These are phyloP conservation scores for Tiliacea citrago DNA, from an alignment of 2,888 invertebrate genomes.

Conservation along the genomic window DNA sequence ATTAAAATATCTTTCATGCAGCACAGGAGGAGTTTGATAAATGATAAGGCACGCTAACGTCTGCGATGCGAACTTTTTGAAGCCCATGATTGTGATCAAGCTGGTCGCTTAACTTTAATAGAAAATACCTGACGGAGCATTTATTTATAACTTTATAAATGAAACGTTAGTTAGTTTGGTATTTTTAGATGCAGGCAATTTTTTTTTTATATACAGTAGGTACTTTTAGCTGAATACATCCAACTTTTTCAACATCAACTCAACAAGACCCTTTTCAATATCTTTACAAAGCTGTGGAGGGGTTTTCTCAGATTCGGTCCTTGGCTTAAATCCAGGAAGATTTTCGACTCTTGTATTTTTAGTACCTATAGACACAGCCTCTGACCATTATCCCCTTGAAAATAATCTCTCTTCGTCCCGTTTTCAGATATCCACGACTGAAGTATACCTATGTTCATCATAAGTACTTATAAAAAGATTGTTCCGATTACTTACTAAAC, in stretches of 20 bases:
- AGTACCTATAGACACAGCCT: background rate
- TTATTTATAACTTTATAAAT: conserved; percentile 59
- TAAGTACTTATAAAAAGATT: background rate
- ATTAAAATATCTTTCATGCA: conserved; percentile 64
- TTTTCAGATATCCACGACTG: too few relatives aligned
- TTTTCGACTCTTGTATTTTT: background rate
- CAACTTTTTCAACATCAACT: too few relatives aligned
- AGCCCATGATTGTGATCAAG: conserved; percentile 50
- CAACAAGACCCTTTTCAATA: background rate
- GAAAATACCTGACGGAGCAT: conserved; percentile 55
- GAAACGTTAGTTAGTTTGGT: conserved; percentile 8
- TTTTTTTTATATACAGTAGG: background rate
- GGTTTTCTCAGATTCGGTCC: background rate
- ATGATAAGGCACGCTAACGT: conserved; percentile 65
- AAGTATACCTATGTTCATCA: background rate
- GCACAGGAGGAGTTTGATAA: conserved; percentile 60
- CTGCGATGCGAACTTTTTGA: conserved; percentile 58
- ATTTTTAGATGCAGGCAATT: conserved; percentile 6
- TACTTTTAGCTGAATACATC: background rate
- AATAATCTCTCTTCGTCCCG: background rate
- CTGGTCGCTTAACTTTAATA: conserved; percentile 47
- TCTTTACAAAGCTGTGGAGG: background rate
- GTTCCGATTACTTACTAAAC: background rate
- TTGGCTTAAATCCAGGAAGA: conserved; percentile 1
- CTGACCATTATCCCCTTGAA: background rate